Base-by-base conservation (phyloP, 2,888 invertebrate species). In the Hirtodrosophila cameraria region DNA sequence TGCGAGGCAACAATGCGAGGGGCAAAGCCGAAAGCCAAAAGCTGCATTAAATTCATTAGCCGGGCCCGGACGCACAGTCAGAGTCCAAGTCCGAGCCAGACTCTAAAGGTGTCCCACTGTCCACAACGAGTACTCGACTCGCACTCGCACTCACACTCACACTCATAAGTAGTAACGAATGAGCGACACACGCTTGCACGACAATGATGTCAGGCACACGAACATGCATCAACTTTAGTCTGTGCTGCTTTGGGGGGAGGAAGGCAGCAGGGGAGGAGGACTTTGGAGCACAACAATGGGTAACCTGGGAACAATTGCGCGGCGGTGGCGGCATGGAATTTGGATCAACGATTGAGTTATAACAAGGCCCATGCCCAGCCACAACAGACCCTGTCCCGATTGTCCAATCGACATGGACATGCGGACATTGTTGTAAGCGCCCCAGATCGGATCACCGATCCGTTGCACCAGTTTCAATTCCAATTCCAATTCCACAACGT, bases 261-360 rank as follows among this genome's bases (percentile, higher is more conserved):
- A 15, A 18, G 18, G 16, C 12, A 4, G 8, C 3, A 3, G 25
- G 4, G 5, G 20, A 15, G 3, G 9, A 1, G n/a, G 9, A 11
- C 1, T 9, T 11, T 2, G 15, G 11, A 23, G 53, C 43, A 79
- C 69, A 83, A 87, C 89, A 88, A 88, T 87, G 83, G 83, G 86
- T 87, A 82, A 78, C 83, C 64, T 73, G 87, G 87, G 82, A 78
- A 75, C 76, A 76, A 74, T 76, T 78, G 78, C 60, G 66, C 62
- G 64, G 67, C 75, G 67, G 62, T 67, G 81, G 69, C 58, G 73
- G 73, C 67, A 67, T 66, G 87, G 85, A 78, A 87, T 84, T 84
- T 82, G 84, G 83, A 86, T 87, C 87, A 84, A 61, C 84, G 83
- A 84, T 84, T 84, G 87, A 84, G 83, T 75, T 83, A 83, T 87